phyloP scores from a whole-genome alignment of 2,888 invertebrate genomes.

The Pyrgus malvae region DNA sequence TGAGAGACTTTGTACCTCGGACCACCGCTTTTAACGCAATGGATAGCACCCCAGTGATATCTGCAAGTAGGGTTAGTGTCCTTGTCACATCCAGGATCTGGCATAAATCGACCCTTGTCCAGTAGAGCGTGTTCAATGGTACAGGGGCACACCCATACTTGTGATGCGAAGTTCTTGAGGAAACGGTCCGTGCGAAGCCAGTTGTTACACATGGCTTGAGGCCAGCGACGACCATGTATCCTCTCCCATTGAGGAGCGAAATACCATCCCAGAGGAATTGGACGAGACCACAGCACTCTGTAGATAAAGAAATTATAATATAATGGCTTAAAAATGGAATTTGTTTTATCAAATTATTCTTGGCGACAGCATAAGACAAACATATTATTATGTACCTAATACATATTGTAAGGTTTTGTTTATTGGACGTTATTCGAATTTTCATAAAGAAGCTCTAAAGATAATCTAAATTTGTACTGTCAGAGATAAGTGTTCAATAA shows the following conservation, averaged over 20 bases:
- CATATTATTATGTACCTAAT: too few species aligned
- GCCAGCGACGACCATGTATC: slow-evolving; percentile 90
- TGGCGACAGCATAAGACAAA: too few species aligned
- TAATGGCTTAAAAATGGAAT: not conserved
- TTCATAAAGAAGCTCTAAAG: too few species aligned
- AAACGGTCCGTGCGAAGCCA: slow-evolving; percentile 94
- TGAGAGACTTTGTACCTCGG: slow-evolving; percentile 90
- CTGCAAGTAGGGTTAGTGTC: slow-evolving; percentile 94
- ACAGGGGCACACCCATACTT: slow-evolving; percentile 94
- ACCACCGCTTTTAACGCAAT: slow-evolving; percentile 95
- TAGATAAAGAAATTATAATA: not conserved
- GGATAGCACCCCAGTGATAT: slow-evolving; percentile 93
- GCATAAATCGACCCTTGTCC: slow-evolving; percentile 96
- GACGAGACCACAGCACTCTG: slow-evolving; percentile 93
- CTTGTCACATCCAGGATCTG: slow-evolving; percentile 94
- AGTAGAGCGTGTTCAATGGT: slow-evolving; percentile 93
- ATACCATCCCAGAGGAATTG: slow-evolving; percentile 96
- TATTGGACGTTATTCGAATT: too few species aligned
- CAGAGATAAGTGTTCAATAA: too few species aligned
- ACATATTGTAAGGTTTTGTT: too few species aligned
- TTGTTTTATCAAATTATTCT: too few species aligned
- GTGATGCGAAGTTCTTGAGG: slow-evolving; percentile 92
- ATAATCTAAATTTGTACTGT: too few species aligned
- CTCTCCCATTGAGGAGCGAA: slow-evolving; percentile 94
- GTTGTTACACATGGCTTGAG: slow-evolving; percentile 90